Base-by-base conservation (phyloP, 1,140 invertebrate genomes). In the Drosophila azteca region DNA sequence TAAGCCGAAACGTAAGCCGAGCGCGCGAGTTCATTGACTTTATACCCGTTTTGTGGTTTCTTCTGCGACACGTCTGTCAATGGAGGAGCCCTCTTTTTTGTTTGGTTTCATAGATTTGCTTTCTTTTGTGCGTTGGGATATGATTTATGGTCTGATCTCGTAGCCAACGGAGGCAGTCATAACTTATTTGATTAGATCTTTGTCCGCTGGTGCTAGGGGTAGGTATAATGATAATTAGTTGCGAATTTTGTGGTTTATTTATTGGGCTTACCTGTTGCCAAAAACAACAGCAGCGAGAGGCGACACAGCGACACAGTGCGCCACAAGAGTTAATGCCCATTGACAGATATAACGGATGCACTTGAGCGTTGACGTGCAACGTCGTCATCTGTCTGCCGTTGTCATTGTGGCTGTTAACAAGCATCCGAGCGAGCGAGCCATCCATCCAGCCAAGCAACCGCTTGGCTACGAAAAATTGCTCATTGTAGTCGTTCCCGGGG, bases 311-410 rank as follows among this genome's bases (percentile, higher is more conserved):
- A 29, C 15, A 9, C 11, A 20, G 15, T 50, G 57, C 24, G 17
- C 26, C 2, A 24, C 7, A 60, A 57, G 52, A 74, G 70, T 75
- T 75, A 80, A 76, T 76, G 55, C 57, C 73, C 46, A 88, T 76
- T 55, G 78, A 87, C 82, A 87, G 82, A 88, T 88, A 76, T 87
- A 87, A 88, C 82, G 82, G 82, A 82, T 87, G 83, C 82, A 87
- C 70, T 88, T 88, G 83, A 82, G 83, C 82, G 83, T 72, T 87
- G 83, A 87, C 63, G 60, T 68, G 62, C 54, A 57, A 63, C 73
- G 58, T 76, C 64, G 72, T 76, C 73, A 76, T 68, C 77, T 77
- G 81, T 85, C 81, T 82, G 62, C 45, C 57, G 59, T 55, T 72
- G 68, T 70, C 67, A 82, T 73, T 79, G 71, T 50, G 63, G 72